phyloP scores from a whole-genome alignment of 2,797 vertebrate genomes.

The Uromys caudimaculatus region DNA sequence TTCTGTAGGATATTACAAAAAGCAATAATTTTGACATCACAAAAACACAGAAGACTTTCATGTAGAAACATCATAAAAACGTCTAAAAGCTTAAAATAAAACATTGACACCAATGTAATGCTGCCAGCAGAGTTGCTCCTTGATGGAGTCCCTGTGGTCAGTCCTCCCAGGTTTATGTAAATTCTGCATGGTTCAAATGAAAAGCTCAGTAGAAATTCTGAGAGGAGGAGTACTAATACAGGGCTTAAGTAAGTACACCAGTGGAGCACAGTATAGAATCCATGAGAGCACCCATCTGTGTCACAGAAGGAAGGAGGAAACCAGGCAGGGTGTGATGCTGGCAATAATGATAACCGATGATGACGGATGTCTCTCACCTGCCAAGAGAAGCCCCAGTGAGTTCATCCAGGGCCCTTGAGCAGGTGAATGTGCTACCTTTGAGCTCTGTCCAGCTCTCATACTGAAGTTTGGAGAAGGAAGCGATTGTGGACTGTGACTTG shows the following conservation, averaged over 20 bases:
- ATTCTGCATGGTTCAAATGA: constrained; percentile 4
- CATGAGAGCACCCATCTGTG: background rate
- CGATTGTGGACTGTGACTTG: background rate
- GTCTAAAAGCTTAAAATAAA: constrained; percentile 13
- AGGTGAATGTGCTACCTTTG: background rate
- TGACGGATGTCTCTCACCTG: background rate
- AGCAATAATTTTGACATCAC: constrained; percentile 37
- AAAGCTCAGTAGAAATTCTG: background rate
- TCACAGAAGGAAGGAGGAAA: background rate
- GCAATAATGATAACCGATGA: background rate
- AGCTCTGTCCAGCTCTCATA: background rate
- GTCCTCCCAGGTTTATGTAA: background rate
- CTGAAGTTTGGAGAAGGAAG: background rate
- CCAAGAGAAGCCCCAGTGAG: background rate
- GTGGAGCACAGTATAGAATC: background rate
- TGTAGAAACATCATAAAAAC: constrained; percentile 24
- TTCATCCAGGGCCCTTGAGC: background rate
- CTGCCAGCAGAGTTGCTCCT: background rate
- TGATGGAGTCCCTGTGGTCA: background rate
- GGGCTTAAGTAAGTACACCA: background rate
- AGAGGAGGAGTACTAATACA: background rate
- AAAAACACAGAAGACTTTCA: background rate
- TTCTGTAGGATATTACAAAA: constrained; percentile 33
- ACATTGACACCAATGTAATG: background rate
- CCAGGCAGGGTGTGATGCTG: background rate